A percentile compares a stretch with the other conserved stretches of the same genome.
Evolutionary conservation across 2,797 vertebrate species (phyloP).

Genomic region (Chrosomus eos): DNA sequence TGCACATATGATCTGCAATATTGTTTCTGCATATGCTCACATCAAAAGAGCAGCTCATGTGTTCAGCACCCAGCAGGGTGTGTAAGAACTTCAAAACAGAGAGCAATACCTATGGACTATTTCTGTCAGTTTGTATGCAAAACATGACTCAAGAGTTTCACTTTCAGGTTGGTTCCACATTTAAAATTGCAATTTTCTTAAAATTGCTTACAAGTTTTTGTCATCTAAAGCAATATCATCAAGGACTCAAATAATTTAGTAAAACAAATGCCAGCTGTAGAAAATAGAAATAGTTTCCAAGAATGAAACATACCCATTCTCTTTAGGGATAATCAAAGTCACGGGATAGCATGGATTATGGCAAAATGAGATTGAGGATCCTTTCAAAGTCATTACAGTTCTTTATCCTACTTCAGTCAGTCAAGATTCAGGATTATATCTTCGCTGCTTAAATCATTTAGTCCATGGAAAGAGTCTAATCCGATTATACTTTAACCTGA

Average conservation of each 20-base stretch:
- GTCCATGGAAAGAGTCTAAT: neutral
- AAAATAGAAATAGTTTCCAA: slow-evolving; percentile 61
- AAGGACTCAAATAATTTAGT: neutral
- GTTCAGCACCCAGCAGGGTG: neutral
- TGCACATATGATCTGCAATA: neutral
- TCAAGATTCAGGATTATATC: slow-evolving; percentile 2
- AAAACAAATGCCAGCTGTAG: slow-evolving; percentile 38
- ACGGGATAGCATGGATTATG: slow-evolving; percentile 72
- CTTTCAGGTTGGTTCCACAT: neutral
- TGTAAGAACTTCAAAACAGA: neutral
- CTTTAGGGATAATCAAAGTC: slow-evolving; percentile 73
- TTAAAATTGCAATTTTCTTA: neutral
- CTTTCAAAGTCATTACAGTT: slow-evolving; percentile 35
- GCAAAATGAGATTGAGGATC: slow-evolving; percentile 39
- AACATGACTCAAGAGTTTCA: neutral
- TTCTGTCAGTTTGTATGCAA: too few species aligned
- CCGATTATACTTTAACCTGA: slow-evolving; percentile 19
- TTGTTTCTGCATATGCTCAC: neutral
- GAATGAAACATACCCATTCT: slow-evolving; percentile 61
- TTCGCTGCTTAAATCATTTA: neutral
- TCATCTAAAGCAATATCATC: neutral
- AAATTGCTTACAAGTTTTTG: neutral
- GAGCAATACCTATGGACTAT: neutral
- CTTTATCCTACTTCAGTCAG: slow-evolving; percentile 20
- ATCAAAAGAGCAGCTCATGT: neutral